Evolutionary conservation across 1,140 invertebrate genomes (phyloP).

Genomic region (Zaprionus lachaisei): DNA sequence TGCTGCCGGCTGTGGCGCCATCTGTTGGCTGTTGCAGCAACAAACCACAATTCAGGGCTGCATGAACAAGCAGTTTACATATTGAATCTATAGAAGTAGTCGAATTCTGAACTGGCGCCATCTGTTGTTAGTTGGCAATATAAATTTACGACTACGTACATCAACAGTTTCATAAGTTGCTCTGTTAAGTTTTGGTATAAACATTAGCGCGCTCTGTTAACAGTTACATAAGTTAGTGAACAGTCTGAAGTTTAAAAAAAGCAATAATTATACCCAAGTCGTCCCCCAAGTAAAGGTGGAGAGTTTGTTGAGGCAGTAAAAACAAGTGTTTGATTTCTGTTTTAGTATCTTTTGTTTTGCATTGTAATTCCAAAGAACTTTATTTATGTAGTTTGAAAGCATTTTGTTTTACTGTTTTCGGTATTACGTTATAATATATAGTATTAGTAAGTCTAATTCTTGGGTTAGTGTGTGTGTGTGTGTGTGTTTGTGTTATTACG

Average conservation of each 20-base stretch:
- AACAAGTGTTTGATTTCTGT: constrained; percentile 28
- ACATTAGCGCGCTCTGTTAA: too few species aligned
- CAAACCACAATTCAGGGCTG: neutral
- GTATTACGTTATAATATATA: constrained; percentile 79
- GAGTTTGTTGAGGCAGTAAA: neutral
- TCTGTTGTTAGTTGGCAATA: neutral
- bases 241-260: too few species aligned
- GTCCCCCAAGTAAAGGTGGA: neutral
- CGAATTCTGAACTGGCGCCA: neutral
- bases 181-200: too few species aligned
- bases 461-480: constrained; percentile 56
- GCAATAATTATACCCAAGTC: too few species aligned
- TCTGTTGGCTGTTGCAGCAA: neutral
- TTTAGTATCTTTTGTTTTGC: constrained; percentile 63
- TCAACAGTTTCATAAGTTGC: too few species aligned
- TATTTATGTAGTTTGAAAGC: constrained; percentile 80
- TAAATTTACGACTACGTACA: too few species aligned
- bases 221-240: too few species aligned
- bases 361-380: constrained; percentile 81
- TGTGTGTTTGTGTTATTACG: constrained; percentile 28
- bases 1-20: neutral
- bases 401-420: constrained; percentile 68
- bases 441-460: constrained; percentile 80
- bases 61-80: too few species aligned
- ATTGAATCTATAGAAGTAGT: too few species aligned